These are phyloP conservation scores for Sus cebifrons DNA, from an alignment of 2,797 vertebrate species.

Conservation along the genomic window DNA sequence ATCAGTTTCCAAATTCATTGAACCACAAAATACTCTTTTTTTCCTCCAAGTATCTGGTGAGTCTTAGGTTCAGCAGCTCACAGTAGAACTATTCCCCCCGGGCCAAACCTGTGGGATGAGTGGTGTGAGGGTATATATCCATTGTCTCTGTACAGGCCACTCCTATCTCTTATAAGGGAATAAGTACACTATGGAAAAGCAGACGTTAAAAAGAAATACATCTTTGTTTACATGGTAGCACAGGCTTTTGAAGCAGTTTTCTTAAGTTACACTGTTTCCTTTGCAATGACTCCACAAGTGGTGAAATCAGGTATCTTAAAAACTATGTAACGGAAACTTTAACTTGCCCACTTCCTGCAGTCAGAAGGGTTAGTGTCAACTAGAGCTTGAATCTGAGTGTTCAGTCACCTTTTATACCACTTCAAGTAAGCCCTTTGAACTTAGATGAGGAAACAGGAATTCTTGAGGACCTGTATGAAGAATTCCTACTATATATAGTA, in stretches of 20 bases:
- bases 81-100: background rate
- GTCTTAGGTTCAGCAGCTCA: background rate
- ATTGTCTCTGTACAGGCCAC: background rate
- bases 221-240: background rate
- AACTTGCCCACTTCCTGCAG: background rate
- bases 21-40: background rate
- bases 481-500: background rate
- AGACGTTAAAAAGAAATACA: background rate
- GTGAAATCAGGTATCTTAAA: conserved; percentile 44
- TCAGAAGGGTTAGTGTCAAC: background rate
- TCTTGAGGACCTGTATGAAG: background rate
- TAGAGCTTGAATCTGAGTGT: background rate
- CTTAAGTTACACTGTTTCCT: conserved; percentile 14
- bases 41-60: background rate
- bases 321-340: background rate
- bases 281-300: background rate
- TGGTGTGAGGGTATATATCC: background rate
- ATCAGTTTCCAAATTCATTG: background rate
- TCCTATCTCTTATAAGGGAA: background rate
- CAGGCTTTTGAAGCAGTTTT: conserved; percentile 28
- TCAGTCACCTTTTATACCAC: background rate
- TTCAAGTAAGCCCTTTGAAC: background rate
- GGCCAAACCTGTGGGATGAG: background rate
- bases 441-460: background rate
- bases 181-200: background rate